Conservation (phyloP, 2,113 vertebrate genomes). For the Nannospalax galili region DNA sequence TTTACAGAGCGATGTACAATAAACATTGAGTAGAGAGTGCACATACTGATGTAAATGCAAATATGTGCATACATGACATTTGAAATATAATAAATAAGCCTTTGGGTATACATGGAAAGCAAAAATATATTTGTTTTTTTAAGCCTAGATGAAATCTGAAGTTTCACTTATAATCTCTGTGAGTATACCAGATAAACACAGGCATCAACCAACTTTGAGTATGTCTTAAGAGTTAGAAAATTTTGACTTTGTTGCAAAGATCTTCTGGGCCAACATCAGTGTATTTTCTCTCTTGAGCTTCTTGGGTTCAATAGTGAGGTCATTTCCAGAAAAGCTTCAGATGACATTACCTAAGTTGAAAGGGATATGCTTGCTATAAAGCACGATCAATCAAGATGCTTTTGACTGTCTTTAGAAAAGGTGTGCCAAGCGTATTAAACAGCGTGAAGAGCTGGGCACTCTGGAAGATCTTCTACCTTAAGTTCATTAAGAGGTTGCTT, state of each 20-base stretch:
- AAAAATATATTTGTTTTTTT: constrained; percentile 64
- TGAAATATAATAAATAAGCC: constrained; percentile 56
- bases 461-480: background rate
- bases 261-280: background rate
- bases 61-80: constrained; percentile 44
- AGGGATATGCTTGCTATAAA: background rate
- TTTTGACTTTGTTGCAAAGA: background rate
- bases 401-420: background rate
- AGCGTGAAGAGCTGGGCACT: background rate
- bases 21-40: background rate
- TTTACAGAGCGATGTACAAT: background rate
- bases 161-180: constrained; percentile 12
- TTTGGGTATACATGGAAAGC: constrained; percentile 1
- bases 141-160: background rate
- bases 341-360: background rate
- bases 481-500: background rate
- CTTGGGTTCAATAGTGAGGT: background rate
- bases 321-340: background rate
- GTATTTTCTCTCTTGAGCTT: background rate
- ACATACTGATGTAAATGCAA: constrained; percentile 23
- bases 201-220: background rate
- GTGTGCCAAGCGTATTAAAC: background rate
- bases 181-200: background rate
- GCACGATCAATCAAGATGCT: background rate
- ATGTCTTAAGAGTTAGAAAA: background rate